Conservation (phyloP, 2,888 invertebrate species). For the Caenorhabditis plicata region DNA sequence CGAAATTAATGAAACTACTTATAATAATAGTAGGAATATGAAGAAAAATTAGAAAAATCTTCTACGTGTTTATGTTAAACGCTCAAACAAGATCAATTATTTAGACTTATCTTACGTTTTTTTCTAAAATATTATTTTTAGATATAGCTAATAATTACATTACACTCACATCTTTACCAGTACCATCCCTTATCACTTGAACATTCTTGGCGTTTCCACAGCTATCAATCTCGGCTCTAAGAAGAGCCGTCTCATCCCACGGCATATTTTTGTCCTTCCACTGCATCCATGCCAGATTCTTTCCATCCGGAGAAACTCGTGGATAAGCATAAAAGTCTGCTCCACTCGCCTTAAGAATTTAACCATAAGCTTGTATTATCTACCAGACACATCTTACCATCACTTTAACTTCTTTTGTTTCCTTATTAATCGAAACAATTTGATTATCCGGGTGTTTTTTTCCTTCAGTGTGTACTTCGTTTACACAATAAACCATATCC, state of each 20-base stretch:
- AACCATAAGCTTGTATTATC: too few species aligned
- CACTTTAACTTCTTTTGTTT: conserved; percentile 23
- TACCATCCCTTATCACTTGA: conserved; percentile 24
- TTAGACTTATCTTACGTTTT: not conserved
- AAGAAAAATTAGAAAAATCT: too few species aligned
- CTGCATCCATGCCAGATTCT: conserved; percentile 67
- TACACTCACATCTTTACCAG: conserved; percentile 19
- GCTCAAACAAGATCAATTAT: too few species aligned
- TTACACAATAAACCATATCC: conserved; percentile 40
- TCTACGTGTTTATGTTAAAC: too few species aligned
- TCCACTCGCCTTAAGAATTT: conserved; percentile 63
- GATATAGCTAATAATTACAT: too few species aligned
- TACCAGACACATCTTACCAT: too few species aligned
- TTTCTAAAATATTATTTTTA: not conserved
- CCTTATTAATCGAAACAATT: conserved; percentile 31
- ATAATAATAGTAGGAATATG: too few species aligned
- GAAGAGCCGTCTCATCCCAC: conserved; percentile 68
- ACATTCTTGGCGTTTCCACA: conserved; percentile 52
- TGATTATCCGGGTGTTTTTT: conserved; percentile 36
- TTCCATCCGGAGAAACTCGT: conserved; percentile 67
- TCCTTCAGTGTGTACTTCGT: conserved; percentile 22
- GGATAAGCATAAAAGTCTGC: conserved; percentile 68
- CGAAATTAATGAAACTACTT: too few species aligned
- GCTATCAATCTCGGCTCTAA: conserved; percentile 58
- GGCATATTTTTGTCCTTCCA: conserved; percentile 70